Evolutionary conservation across 1,140 invertebrate species (phyloP), one percentile per base, ranked within the genome.

Genomic region (Eriocheir sinensis): DNA sequence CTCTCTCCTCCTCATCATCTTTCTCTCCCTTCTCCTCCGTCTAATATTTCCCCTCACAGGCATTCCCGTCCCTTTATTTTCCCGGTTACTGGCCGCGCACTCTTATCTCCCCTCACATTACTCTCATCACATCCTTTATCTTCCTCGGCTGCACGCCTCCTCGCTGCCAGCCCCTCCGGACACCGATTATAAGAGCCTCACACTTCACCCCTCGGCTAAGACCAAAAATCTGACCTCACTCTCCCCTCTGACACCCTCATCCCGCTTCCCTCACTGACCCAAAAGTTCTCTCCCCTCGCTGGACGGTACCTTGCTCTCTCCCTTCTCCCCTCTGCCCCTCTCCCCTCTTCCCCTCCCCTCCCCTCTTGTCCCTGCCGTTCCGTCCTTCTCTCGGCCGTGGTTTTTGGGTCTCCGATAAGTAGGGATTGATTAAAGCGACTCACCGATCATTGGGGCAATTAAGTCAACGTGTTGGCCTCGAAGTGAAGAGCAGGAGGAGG

Each of bases 401-500:
- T 89, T 90, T 94, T 86, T 40, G 86, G 86, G 88, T 94, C 93
- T 94, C 48, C 89, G 85, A 94, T 94, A 94, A 94, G 93, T 94
- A 94, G 93, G 89, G 89, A 89, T 89, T 94, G 93, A 94, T 94
- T 94, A 94, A 94, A 94, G 86, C 93, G 41, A 38, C 60, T 60
- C 32, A 17, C 34, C 44, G 93, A 94, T 94, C 88, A 92, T 32
- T 72, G 93, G 85, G n/a, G 79, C 93, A 94, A 94, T 94, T 94
- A 94, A 89, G 60, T 89, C 93, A 40, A 80, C 32, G 93, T 89
- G 72, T 30, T 60, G 86, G 41, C 83, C 92, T 27, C 27, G 53
- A 41, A 48, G 40, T 27, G n/a, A 36, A 72, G 48, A 72, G n/a
- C 30, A 81, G 80, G 80, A 89, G 60, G 72, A 60, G 38, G 88